Conservation (phyloP, 2,113 vertebrate genomes). For the Campylorhamphus procurvoides region DNA sequence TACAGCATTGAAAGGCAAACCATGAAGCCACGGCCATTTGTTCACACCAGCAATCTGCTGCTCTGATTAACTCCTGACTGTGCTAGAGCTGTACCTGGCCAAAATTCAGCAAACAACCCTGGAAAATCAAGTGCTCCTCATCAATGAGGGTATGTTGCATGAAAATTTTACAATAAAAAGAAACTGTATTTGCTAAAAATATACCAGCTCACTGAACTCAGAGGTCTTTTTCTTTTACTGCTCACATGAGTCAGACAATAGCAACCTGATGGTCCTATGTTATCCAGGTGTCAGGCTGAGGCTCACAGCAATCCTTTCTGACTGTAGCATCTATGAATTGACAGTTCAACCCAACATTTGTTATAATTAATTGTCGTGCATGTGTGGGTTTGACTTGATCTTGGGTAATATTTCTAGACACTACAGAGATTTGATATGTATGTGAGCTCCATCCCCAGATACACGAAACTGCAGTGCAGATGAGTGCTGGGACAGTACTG, state of each 20-base stretch:
- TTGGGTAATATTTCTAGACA: not conserved
- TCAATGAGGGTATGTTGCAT: not conserved
- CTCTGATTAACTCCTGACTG: not conserved
- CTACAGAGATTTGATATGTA: not conserved
- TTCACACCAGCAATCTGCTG: not conserved
- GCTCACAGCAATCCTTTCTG: not conserved
- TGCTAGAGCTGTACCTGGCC: not conserved
- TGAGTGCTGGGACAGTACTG: not conserved
- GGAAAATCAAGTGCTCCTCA: not conserved
- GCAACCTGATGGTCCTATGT: not conserved
- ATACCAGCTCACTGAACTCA: not conserved
- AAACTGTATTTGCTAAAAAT: not conserved
- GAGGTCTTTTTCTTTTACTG: not conserved
- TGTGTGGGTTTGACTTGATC: not conserved
- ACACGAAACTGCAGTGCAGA: not conserved
- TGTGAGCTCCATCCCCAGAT: not conserved
- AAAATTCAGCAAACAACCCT: not conserved
- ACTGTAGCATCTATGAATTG: not conserved
- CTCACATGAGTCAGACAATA: not conserved
- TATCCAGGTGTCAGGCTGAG: not conserved
- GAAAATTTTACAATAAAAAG: not conserved
- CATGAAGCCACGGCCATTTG: not conserved
- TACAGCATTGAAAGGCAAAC: accelerated
- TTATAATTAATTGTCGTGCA: not conserved
- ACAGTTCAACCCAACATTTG: not conserved